phyloP scores from a whole-genome alignment of 2,888 invertebrate genomes.

The Allolobophora icterica region DNA sequence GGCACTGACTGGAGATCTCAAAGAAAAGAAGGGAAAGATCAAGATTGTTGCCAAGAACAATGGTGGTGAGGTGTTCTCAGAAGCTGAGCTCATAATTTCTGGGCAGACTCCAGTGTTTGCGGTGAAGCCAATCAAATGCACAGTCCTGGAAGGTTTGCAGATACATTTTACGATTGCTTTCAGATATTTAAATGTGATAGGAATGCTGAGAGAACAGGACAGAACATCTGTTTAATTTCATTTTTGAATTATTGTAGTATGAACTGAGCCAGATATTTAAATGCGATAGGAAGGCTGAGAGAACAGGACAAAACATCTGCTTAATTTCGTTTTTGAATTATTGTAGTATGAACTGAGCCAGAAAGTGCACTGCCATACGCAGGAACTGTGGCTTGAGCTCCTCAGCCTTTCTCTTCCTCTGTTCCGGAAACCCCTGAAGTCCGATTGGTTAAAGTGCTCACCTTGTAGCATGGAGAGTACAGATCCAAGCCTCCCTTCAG shows the following conservation, averaged over 20 bases:
- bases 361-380: not conserved
- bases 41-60: slow-evolving; percentile 75
- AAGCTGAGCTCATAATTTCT: slow-evolving; percentile 65
- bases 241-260: not conserved
- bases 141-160: slow-evolving; percentile 59
- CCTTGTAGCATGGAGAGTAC: too few species aligned
- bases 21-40: slow-evolving; percentile 78
- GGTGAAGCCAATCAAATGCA: slow-evolving; percentile 63
- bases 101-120: slow-evolving; percentile 62
- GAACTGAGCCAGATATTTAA: not conserved
- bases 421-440: too few species aligned
- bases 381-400: too few species aligned
- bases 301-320: not conserved
- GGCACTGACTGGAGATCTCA: slow-evolving; percentile 76
- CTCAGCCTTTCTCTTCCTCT: too few species aligned
- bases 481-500: too few species aligned
- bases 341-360: not conserved
- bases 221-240: not conserved
- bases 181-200: not conserved
- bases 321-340: not conserved
- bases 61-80: slow-evolving; percentile 74
- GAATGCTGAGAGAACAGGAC: not conserved
- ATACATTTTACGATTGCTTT: not conserved
- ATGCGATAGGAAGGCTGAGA: not conserved
- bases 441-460: too few species aligned